phyloP scores from a whole-genome alignment of 2,888 invertebrate species.

The Hesperia comma region DNA sequence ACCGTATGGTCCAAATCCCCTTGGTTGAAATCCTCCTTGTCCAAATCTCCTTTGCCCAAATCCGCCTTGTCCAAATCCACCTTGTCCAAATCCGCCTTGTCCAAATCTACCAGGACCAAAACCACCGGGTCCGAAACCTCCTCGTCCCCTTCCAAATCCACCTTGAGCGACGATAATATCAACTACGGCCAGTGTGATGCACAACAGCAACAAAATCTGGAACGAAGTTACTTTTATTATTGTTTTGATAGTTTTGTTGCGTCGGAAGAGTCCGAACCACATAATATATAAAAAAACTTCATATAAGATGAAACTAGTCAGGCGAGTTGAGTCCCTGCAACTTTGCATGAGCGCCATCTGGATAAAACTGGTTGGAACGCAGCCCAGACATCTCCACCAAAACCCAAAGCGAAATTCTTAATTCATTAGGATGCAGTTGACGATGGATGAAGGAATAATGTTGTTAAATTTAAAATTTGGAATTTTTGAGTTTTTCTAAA shows the following conservation, averaged over 20 bases:
- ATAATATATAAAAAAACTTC: too few species aligned
- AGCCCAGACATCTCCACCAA: too few species aligned
- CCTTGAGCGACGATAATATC: slow-evolving; percentile 19
- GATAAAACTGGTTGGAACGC: too few species aligned
- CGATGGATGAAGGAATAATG: too few species aligned
- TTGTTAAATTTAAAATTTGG: too few species aligned
- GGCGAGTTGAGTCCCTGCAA: too few species aligned
- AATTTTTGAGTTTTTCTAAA: too few species aligned
- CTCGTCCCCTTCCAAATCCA: slow-evolving; percentile 31
- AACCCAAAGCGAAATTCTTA: too few species aligned
- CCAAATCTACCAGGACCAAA: slow-evolving; percentile 36
- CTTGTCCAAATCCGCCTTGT: slow-evolving; percentile 12
- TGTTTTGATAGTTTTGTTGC: neutral
- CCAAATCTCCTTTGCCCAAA: slow-evolving; percentile 34
- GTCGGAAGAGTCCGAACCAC: too few species aligned
- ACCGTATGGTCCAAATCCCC: slow-evolving; percentile 30
- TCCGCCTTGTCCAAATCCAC: slow-evolving; percentile 34
- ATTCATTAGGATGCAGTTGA: too few species aligned
- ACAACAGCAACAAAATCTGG: slow-evolving; percentile 39
- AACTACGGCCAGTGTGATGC: slow-evolving; percentile 31
- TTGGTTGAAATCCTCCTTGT: slow-evolving; percentile 30
- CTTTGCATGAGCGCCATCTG: too few species aligned
- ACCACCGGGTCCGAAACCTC: slow-evolving; percentile 26
- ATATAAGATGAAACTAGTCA: too few species aligned
- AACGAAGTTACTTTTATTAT: slow-evolving; percentile 15